A percentile compares a stretch with the other conserved stretches of the same genome.
Conservation (phyloP, 2,797 vertebrate species). For the Enteromius unitaeniatus region DNA sequence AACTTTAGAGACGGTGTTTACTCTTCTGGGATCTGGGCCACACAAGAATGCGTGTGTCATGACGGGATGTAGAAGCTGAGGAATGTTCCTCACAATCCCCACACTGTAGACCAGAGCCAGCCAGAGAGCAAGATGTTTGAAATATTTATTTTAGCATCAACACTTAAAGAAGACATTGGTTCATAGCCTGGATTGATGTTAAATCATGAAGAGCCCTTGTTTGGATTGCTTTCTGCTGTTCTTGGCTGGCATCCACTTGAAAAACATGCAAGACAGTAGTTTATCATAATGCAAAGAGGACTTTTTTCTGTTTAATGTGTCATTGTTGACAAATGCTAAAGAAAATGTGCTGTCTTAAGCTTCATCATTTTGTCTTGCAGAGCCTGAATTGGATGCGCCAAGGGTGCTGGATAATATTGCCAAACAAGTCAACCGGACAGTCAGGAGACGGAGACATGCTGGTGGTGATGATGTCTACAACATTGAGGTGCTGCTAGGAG, state of each 20-base stretch:
- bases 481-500: constrained; percentile 95
- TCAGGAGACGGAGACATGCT: constrained; percentile 78
- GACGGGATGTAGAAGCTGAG: constrained; percentile 68
- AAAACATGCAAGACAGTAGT: background rate
- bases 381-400: constrained; percentile 72
- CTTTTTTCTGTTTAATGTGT: background rate
- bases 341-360: background rate
- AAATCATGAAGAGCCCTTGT: constrained; percentile 25
- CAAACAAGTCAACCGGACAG: constrained; percentile 82
- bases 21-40: constrained; percentile 63
- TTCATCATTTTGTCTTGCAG: constrained; percentile 57
- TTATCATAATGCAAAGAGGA: constrained; percentile 13
- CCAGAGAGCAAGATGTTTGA: constrained; percentile 48
- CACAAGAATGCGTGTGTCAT: constrained; percentile 79
- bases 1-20: constrained; percentile 78
- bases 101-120: constrained; percentile 74
- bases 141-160: constrained; percentile 73
- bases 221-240: constrained; percentile 28
- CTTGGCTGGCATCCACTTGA: constrained; percentile 33
- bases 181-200: constrained; percentile 60
- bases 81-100: constrained; percentile 79
- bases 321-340: constrained; percentile 9
- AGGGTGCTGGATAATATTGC: constrained; percentile 75
- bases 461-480: constrained; percentile 89
- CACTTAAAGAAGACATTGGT: constrained; percentile 68